These are phyloP conservation scores for Eretmodus cyanostictus DNA, from an alignment of 2,113 vertebrate species.

Conservation along the genomic window DNA sequence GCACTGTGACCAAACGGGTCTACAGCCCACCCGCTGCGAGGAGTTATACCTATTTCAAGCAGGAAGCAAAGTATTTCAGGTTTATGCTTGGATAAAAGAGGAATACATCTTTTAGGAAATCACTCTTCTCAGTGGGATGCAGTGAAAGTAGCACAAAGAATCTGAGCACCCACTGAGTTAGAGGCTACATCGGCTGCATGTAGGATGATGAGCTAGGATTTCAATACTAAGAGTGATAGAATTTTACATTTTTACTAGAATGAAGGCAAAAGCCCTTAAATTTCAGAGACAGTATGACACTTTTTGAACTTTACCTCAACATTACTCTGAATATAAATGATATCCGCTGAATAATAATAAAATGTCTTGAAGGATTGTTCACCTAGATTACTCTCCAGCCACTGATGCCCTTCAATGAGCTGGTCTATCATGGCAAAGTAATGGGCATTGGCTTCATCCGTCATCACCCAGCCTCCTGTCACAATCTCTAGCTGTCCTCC, in stretches of 20 bases:
- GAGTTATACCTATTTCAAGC: constrained; percentile 73
- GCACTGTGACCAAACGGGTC: constrained; percentile 96
- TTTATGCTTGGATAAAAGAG: not conserved
- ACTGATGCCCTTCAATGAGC: constrained; percentile 97
- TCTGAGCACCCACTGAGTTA: constrained; percentile 65
- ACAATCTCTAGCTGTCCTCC: constrained; percentile 93
- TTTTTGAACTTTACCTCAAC: not conserved
- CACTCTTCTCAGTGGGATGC: constrained; percentile 76
- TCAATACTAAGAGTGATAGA: not conserved
- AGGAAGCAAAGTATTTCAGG: not conserved
- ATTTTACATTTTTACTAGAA: not conserved
- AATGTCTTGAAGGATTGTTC: not conserved
- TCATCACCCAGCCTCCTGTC: constrained; percentile 98
- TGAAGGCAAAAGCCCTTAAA: not conserved
- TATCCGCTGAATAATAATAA: not conserved
- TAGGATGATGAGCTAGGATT: not conserved
- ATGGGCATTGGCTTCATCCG: constrained; percentile 91
- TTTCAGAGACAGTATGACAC: not conserved
- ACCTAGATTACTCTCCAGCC: constrained; percentile 95
- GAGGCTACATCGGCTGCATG: constrained; percentile 45
- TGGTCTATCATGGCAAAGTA: constrained; percentile 98
- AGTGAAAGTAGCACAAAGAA: constrained; percentile 80
- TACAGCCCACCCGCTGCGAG: constrained; percentile 87
- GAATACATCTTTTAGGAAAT: not conserved
- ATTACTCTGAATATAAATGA: not conserved